These are phyloP conservation scores for Himalopsyche kuldschensis DNA, from an alignment of 2,888 invertebrate genomes.

Conservation along the genomic window DNA sequence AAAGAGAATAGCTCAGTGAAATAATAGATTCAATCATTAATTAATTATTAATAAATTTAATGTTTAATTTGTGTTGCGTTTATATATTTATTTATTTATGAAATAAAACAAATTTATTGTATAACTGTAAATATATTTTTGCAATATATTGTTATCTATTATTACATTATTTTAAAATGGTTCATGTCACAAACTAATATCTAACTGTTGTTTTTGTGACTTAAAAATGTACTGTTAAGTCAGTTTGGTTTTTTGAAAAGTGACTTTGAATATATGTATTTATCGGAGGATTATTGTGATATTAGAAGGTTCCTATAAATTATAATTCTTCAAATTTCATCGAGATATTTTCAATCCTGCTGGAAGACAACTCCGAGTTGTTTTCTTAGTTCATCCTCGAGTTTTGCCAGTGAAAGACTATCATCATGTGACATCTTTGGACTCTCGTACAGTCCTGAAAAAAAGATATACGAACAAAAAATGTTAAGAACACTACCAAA, in stretches of 20 bases:
- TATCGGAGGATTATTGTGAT: not conserved
- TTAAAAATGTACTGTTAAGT: no score
- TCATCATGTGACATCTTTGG: slow-evolving; percentile 68
- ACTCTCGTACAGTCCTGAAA: slow-evolving; percentile 68
- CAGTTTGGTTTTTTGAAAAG: no score
- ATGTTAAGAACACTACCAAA: no score
- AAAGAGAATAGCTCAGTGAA: no score
- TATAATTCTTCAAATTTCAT: not conserved
- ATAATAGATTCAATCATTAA: no score
- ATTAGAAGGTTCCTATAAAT: not conserved
- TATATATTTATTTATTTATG: not conserved
- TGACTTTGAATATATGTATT: not conserved
- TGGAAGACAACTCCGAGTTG: slow-evolving; percentile 52
- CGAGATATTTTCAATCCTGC: not conserved
- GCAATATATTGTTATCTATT: not conserved
- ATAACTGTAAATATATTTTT: not conserved
- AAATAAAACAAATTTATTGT: not conserved
- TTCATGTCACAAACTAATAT: not conserved
- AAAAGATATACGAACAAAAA: not conserved
- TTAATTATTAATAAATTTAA: no score
- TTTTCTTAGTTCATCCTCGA: slow-evolving; percentile 72
- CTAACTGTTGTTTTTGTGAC: no score
- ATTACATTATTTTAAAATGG: not conserved
- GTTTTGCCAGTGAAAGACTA: slow-evolving; percentile 68
- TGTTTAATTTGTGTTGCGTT: no score